Conservation (phyloP, 1,140 invertebrate species). For the Ylistrum balloti region DNA sequence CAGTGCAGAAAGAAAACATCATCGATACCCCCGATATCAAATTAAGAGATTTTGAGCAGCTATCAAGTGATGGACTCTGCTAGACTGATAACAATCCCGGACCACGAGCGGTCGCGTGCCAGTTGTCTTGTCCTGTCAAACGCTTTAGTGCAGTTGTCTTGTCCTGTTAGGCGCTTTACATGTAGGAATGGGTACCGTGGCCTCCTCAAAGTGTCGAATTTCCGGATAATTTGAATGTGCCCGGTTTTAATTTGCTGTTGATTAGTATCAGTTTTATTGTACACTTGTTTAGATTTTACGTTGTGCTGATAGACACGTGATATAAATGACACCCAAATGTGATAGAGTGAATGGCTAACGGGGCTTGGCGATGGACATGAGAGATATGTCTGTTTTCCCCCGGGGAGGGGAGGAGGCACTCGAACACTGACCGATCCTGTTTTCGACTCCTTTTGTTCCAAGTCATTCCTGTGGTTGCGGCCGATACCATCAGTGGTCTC, state of each 20-base stretch:
- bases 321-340: not conserved
- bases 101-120: slow-evolving; percentile 35
- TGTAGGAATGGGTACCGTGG: not conserved
- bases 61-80: slow-evolving; percentile 9
- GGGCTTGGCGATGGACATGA: not conserved
- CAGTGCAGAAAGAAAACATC: slow-evolving; percentile 38
- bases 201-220: not conserved
- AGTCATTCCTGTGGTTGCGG: not conserved
- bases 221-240: not conserved
- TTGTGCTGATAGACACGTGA: not conserved
- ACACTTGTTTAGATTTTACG: slow-evolving; percentile 19
- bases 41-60: slow-evolving; percentile 1
- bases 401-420: not conserved
- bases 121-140: slow-evolving; percentile 38
- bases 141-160: slow-evolving; percentile 32
- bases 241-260: slow-evolving; percentile 24
- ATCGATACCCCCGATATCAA: slow-evolving; percentile 2
- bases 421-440: not conserved
- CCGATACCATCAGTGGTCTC: not conserved
- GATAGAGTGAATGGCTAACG: not conserved
- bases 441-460: not conserved
- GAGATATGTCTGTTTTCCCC: not conserved
- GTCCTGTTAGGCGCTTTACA: slow-evolving; percentile 15
- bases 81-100: not conserved
- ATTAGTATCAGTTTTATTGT: slow-evolving; percentile 36